phyloP scores from a whole-genome alignment of 2,113 vertebrate species.

The Mustelus asterias region DNA sequence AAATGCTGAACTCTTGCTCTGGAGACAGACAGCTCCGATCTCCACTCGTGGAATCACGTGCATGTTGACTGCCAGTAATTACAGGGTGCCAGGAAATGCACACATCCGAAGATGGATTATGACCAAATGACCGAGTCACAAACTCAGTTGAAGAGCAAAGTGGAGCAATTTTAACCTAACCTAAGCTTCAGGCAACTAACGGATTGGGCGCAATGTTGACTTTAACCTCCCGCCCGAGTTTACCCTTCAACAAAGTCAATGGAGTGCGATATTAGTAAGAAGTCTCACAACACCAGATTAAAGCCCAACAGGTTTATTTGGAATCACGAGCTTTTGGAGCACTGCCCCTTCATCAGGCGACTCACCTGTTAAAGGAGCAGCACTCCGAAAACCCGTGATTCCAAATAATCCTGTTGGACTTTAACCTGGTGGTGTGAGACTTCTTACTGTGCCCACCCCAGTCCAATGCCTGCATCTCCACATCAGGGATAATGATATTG shows the following conservation, averaged over 20 bases:
- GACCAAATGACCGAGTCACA: background rate
- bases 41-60: background rate
- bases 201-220: background rate
- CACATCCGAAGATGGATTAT: background rate
- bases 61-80: background rate
- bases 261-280: background rate
- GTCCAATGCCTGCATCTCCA: too few relatives aligned
- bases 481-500: background rate
- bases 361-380: too few relatives aligned
- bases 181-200: background rate
- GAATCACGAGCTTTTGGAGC: too few relatives aligned
- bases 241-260: background rate
- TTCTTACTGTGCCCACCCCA: too few relatives aligned
- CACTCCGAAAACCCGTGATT: too few relatives aligned
- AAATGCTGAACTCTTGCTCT: background rate
- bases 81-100: background rate
- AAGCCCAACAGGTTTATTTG: too few relatives aligned
- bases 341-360: too few relatives aligned
- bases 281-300: too few relatives aligned
- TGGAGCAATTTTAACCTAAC: background rate
- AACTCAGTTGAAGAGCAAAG: background rate
- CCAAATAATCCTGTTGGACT: too few relatives aligned
- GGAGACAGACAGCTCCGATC: background rate
- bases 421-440: too few relatives aligned
- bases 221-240: background rate